Evolutionary conservation across 1,140 invertebrate species (phyloP).

Genomic region (Drosophila erecta): DNA sequence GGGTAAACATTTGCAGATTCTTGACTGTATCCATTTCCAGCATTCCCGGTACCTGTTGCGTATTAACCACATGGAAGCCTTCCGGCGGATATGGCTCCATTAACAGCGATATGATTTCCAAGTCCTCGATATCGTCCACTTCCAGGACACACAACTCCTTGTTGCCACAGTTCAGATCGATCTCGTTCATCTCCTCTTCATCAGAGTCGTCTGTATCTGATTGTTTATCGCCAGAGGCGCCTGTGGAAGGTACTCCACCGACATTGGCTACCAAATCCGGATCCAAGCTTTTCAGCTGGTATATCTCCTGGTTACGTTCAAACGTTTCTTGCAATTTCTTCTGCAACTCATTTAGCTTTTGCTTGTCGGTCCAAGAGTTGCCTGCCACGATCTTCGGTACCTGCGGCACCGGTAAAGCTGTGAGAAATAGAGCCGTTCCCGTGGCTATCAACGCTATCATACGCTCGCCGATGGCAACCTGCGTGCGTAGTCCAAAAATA

Average conservation of each 20-base stretch:
- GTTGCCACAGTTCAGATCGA: constrained; percentile 91
- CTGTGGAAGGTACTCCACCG: neutral
- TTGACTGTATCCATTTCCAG: constrained; percentile 88
- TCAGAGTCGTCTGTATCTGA: constrained; percentile 89
- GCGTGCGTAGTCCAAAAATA: constrained; percentile 93
- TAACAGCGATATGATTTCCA: constrained; percentile 91
- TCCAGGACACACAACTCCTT: constrained; percentile 94
- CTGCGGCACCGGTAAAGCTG: constrained; percentile 89
- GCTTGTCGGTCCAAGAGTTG: constrained; percentile 87
- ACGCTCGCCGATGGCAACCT: constrained; percentile 95
- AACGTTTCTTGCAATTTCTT: constrained; percentile 88
- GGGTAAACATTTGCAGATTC: constrained; percentile 95
- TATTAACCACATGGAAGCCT: constrained; percentile 94
- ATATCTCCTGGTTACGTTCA: constrained; percentile 89
- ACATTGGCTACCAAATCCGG: constrained; percentile 54
- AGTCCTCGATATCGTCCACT: constrained; percentile 94
- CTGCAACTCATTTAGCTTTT: constrained; percentile 88
- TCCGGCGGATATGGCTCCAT: constrained; percentile 91
- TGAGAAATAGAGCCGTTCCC: constrained; percentile 92
- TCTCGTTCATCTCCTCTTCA: constrained; percentile 90
- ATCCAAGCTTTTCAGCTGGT: constrained; percentile 86
- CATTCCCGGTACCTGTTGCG: constrained; percentile 91
- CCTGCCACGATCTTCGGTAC: constrained; percentile 89
- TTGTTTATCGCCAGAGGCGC: constrained; percentile 57
- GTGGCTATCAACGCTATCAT: constrained; percentile 94